A percentile compares a stretch with the other conserved stretches of the same genome.
phyloP scores from a whole-genome alignment of 2,797 vertebrate species.

The Enteromius treurensis region DNA sequence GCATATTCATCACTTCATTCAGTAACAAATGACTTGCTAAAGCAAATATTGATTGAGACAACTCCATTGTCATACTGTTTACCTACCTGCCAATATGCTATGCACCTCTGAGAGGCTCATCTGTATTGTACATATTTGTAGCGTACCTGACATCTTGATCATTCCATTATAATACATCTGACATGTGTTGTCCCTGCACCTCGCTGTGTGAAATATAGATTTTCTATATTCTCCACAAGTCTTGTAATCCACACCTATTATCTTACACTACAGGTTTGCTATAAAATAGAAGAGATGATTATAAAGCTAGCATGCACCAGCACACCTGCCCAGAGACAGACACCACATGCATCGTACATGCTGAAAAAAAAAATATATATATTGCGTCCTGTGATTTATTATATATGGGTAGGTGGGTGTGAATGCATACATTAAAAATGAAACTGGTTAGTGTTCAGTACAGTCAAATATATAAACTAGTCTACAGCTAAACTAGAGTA shows the following conservation, averaged over 20 bases:
- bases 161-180: slow-evolving; percentile 44
- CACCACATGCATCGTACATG: not conserved
- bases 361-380: not conserved
- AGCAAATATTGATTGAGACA: slow-evolving; percentile 78
- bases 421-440: not conserved
- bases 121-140: slow-evolving; percentile 60
- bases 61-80: slow-evolving; percentile 72
- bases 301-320: slow-evolving; percentile 40
- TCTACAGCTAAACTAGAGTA: not conserved
- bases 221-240: slow-evolving; percentile 25
- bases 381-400: not conserved
- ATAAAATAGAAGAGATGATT: slow-evolving; percentile 10
- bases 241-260: slow-evolving; percentile 31
- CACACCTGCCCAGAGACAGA: slow-evolving; percentile 4
- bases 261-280: slow-evolving; percentile 15
- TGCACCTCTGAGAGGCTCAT: slow-evolving; percentile 57
- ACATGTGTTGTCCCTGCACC: slow-evolving; percentile 23
- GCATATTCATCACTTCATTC: slow-evolving; percentile 73
- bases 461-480: not conserved
- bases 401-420: not conserved
- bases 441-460: not conserved
- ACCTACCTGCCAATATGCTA: slow-evolving; percentile 80
- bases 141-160: slow-evolving; percentile 68
- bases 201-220: slow-evolving; percentile 50
- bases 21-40: slow-evolving; percentile 75